These are phyloP conservation scores for Cryptotis parvus DNA, from an alignment of 2,113 vertebrate genomes.

Conservation along the genomic window DNA sequence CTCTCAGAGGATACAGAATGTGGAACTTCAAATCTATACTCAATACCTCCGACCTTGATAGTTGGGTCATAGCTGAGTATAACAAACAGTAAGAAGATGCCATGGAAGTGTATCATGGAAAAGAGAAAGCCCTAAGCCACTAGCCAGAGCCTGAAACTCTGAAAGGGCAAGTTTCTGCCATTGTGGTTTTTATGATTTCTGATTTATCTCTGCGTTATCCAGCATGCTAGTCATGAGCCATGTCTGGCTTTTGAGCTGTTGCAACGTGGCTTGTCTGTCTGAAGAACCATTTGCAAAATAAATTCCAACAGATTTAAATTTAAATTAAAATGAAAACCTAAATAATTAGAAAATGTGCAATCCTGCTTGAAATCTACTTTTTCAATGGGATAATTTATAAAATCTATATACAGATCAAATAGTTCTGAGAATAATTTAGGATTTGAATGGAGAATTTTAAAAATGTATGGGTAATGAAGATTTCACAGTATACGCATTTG, in stretches of 20 bases:
- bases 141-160: no score
- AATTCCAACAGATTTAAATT: not conserved
- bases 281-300: not conserved
- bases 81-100: no score
- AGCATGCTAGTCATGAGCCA: not conserved
- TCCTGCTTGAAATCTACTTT: not conserved
- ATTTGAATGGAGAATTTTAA: conserved; percentile 1
- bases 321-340: not conserved
- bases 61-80: no score
- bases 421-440: not conserved
- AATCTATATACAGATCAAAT: not conserved
- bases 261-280: not conserved
- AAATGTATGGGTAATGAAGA: not conserved
- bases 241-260: not conserved
- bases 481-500: not conserved
- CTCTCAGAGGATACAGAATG: no score
- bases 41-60: no score
- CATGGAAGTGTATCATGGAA: no score
- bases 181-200: not conserved
- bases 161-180: not conserved
- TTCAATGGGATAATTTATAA: not conserved
- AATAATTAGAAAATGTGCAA: not conserved
- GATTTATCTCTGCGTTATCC: not conserved
- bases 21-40: no score
- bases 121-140: no score